Conservation (phyloP, 1,140 invertebrate genomes). For the Lepidurus packardi region DNA sequence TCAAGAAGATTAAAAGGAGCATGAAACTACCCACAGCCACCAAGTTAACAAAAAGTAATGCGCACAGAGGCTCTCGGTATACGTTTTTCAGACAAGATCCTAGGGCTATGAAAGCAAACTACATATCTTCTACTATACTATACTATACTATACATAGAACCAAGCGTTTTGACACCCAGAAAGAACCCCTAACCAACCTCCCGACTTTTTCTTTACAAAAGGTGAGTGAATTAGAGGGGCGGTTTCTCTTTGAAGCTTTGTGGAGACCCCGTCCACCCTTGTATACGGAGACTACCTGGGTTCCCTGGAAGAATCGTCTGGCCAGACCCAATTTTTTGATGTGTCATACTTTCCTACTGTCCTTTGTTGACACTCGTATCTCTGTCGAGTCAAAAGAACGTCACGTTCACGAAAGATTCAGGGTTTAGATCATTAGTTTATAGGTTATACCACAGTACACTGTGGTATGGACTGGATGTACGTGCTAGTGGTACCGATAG, state of each 20-base stretch:
- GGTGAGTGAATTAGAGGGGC: slow-evolving; percentile 16
- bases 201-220: slow-evolving; percentile 10
- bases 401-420: neutral
- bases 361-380: neutral
- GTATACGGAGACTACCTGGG: neutral
- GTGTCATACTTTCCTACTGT: neutral
- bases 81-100: neutral
- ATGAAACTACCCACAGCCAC: slow-evolving; percentile 14
- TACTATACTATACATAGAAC: too few species aligned
- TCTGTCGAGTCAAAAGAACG: neutral
- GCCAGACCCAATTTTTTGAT: neutral
- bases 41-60: neutral
- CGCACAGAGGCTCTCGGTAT: neutral
- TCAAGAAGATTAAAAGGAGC: slow-evolving; percentile 3
- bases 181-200: neutral
- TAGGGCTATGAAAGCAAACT: neutral
- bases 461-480: too few species aligned
- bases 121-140: too few species aligned
- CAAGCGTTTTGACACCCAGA: neutral
- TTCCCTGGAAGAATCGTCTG: neutral
- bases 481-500: too few species aligned
- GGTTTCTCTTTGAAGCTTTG: slow-evolving; percentile 12
- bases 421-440: too few species aligned
- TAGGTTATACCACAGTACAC: too few species aligned
- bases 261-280: too few species aligned